Evolutionary conservation across 2,113 vertebrate species (phyloP), one percentile per base, ranked within the genome.

Genomic region (Shinisaurus crocodilurus): DNA sequence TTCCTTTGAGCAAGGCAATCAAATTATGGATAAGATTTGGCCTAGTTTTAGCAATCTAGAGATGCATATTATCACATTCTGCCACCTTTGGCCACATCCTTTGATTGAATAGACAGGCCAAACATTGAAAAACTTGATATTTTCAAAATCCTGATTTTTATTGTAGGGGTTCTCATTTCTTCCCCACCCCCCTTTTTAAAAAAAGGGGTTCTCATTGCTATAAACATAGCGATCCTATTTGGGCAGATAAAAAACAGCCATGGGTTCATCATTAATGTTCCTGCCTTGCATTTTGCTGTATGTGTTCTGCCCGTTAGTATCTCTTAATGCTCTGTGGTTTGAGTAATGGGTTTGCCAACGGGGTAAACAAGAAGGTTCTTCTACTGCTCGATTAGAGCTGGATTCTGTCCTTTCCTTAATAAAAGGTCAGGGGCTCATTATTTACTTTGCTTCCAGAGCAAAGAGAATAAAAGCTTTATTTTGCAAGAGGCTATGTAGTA

Each of bases 151-250:
- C 40, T 54, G 5, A 84, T 67, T 60, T 45, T 45, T 69, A 63
- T 63, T 63, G 60, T 63, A 63, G 15, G 32, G 13, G 69, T 72
- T 34, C 32, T n/a, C 27, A 72, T 2, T 13, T 12, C 15, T 29
- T 72, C 5, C 29, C 65, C 25, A 29, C 25, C 25, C 8, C 8
- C 8, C 34, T 72, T 72, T 29, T 32, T 32, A 10, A 70, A 34
- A 13, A 12, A 50, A 37, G 32, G 4, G 34, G 20, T 57, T 57
- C 25, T 93, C 23, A 23, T 67, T 79, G 32, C 15, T 20, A 87
- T 43, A 94, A 90, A 90, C 86, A 90, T 50, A 88, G 34, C 90
- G 93, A 91, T 7, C 69, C 85, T 54, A 80, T 89, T 90, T 72
- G 70, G 91, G 75, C 76, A 88, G 69, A 27, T 57, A 85, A 88